A percentile compares a stretch with the other conserved stretches of the same genome.
Conservation (phyloP, 1,140 invertebrate genomes). For the Apis mellifera region Amel_HAv3.1 CM009931.2:20829001-20829500, state of each 20-base stretch:
- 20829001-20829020: neutral
- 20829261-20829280: neutral
- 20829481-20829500: neutral
- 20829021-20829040: neutral
- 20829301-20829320: too few species aligned
- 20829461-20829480: neutral
- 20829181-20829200: too few species aligned
- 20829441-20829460: neutral
- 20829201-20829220: too few species aligned
- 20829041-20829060: neutral
- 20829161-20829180: neutral
- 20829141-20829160: too few species aligned
- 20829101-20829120: neutral
- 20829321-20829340: neutral
- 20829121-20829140: too few species aligned
- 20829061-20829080: neutral
- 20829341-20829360: neutral
- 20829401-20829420: neutral
- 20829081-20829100: neutral
- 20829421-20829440: slow-evolving; percentile 14
- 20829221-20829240: neutral
- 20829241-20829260: too few species aligned
- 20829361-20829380: neutral
- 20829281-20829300: too few species aligned
- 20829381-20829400: neutral